Conservation (phyloP, 2,113 vertebrate species). For the Fregata magnificens region DNA sequence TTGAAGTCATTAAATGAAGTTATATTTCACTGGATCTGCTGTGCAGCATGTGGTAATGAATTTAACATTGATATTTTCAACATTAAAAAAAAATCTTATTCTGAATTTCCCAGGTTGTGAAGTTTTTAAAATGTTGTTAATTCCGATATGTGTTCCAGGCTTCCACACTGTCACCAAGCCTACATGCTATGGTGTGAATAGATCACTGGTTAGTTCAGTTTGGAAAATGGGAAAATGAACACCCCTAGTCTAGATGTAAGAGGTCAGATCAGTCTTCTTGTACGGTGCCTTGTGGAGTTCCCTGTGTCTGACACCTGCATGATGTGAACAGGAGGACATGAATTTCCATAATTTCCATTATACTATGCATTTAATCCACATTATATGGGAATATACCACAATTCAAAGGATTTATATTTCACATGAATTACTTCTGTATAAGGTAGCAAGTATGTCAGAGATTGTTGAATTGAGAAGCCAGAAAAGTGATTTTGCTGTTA, state of each 20-base stretch:
- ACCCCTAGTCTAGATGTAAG: not conserved
- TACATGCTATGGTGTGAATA: fast-evolving
- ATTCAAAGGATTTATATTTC: not conserved
- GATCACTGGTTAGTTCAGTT: not conserved
- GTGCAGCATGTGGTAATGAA: not conserved
- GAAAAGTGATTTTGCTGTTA: not conserved
- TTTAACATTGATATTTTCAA: not conserved
- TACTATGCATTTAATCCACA: not conserved
- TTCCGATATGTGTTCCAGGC: not conserved
- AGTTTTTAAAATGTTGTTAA: not conserved
- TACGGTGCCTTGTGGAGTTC: not conserved
- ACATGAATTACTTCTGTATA: not conserved
- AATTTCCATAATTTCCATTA: not conserved
- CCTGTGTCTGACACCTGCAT: not conserved
- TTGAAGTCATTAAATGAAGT: not conserved
- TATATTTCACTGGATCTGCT: not conserved
- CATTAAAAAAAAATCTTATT: not conserved
- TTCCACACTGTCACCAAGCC: not conserved
- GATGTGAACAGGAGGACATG: not conserved
- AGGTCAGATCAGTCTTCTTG: not conserved
- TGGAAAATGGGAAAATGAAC: not conserved
- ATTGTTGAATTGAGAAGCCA: not conserved
- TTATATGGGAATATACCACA: not conserved
- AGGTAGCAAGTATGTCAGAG: not conserved
- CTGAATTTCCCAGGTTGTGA: not conserved